phyloP scores from a whole-genome alignment of 64 coral and sea anemone genomes.

The Cladopsammia gracilis region DNA sequence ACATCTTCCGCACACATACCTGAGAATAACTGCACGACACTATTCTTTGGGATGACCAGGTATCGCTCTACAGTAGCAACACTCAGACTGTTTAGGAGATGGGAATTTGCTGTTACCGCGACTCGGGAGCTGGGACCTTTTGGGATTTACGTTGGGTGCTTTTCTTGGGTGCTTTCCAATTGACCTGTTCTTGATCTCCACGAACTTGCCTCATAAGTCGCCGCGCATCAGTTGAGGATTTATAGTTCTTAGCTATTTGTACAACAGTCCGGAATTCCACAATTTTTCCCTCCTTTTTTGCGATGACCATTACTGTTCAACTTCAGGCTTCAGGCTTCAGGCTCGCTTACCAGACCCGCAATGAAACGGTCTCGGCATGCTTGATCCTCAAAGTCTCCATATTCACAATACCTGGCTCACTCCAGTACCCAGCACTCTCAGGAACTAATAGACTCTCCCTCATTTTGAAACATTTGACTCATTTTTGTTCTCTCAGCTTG shows the following conservation, averaged over 20 bases:
- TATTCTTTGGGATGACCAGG: constrained; percentile 31
- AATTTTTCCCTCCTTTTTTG: constrained; percentile 14
- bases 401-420: constrained; percentile 36
- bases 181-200: not conserved
- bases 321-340: too few relatives aligned
- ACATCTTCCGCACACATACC: not conserved
- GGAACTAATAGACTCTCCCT: not conserved
- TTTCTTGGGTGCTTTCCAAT: not conserved
- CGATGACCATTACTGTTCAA: constrained; percentile 11
- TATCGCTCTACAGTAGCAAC: constrained; percentile 46
- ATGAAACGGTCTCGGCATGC: constrained; percentile 52
- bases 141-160: not conserved
- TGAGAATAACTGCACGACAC: too few relatives aligned
- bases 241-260: constrained; percentile 8
- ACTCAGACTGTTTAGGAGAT: constrained; percentile 3
- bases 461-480: not conserved
- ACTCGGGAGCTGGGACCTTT: constrained; percentile 1
- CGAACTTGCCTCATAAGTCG: not conserved
- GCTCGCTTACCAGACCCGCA: constrained; percentile 20
- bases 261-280: constrained; percentile 1
- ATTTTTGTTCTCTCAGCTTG: constrained; percentile 6
- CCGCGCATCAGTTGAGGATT: not conserved
- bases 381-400: constrained; percentile 50
- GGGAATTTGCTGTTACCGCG: not conserved
- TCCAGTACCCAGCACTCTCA: not conserved